phyloP scores from a whole-genome alignment of 1,140 invertebrate genomes.

The Euschistus heros region DNA sequence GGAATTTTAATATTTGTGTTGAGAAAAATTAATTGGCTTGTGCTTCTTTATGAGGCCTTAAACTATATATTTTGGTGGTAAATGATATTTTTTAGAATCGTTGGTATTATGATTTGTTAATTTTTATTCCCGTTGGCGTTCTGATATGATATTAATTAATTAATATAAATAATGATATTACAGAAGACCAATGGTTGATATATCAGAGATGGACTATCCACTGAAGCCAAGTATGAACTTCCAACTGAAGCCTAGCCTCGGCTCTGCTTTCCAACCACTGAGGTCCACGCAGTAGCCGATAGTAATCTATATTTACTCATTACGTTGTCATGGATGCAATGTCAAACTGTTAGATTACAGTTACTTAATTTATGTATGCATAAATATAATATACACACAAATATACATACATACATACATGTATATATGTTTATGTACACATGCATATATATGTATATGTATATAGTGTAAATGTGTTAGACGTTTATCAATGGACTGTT shows the following conservation, averaged over 20 bases:
- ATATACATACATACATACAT: too few species aligned
- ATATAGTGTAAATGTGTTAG: neutral
- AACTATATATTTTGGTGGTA: too few species aligned
- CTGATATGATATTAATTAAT: neutral
- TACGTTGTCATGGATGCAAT: neutral
- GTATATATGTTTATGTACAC: too few species aligned
- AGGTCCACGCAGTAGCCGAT: conserved; percentile 9
- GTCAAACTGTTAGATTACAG: neutral
- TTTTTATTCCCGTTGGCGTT: neutral
- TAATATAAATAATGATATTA: neutral
- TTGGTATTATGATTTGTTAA: too few species aligned
- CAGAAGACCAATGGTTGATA: conserved; percentile 41
- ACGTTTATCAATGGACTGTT: conserved; percentile 5
- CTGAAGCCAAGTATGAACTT: conserved; percentile 57
- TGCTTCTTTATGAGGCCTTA: too few species aligned
- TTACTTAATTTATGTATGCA: neutral
- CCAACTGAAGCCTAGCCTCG: conserved; percentile 65
- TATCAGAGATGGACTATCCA: conserved; percentile 30
- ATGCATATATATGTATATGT: too few species aligned
- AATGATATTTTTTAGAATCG: too few species aligned
- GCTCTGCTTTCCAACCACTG: conserved; percentile 70
- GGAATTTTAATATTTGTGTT: too few species aligned
- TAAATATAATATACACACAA: too few species aligned
- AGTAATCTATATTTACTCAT: neutral
- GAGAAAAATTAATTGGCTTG: too few species aligned